Base-by-base conservation (phyloP, 2,888 invertebrate genomes). In the Epinotia demarniana region DNA sequence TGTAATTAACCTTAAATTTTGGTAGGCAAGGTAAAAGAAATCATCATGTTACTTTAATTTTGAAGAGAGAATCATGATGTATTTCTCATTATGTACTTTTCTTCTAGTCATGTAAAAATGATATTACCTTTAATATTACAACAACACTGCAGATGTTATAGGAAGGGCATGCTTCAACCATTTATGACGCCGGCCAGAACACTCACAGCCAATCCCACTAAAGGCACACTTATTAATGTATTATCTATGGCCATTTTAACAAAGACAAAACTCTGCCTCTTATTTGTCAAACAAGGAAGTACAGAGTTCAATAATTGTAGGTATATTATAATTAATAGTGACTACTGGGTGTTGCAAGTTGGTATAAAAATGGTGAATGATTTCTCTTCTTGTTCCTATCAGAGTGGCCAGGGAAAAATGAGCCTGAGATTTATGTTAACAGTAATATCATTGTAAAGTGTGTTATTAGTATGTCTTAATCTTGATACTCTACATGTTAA, bases 141-240 rank as follows among this genome's bases (percentile, higher is more conserved):
- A 53, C 27, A 66, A 49, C 12, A 46, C 66, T 43, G 53, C 16
- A 19, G 53, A 66, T n/a, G 27, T 53, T 53, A 27, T 53, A 66
- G 53, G 53, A 49, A 66, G 27, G 27, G 53, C 49, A 27, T 66
- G 66, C n/a, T 27, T 53, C 27, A 3, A 18, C 19, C 16, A 23
- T 49, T 16, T 13, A 16, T 13, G 57, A 18, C 5, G 11, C 49
- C 12, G 16, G 16, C 78, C 79, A 81, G 78, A 79, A 81, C 75
- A 76, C 82, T 76, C 78, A 84, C 77, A 82, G 79, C 69, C 76
- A 82, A 76, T 75, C 82, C 79, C 80, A 82, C 84, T 86, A 80
- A 77, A 81, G 79, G 80, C 79, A 84, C 82, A 78, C 55, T 58
- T 16, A 33, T 33, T 66, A 64, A 64, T 64, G 49, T 43, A 62